These are phyloP conservation scores for Nothocercus julius DNA, from an alignment of 2,113 vertebrate species.

Conservation along the genomic window DNA sequence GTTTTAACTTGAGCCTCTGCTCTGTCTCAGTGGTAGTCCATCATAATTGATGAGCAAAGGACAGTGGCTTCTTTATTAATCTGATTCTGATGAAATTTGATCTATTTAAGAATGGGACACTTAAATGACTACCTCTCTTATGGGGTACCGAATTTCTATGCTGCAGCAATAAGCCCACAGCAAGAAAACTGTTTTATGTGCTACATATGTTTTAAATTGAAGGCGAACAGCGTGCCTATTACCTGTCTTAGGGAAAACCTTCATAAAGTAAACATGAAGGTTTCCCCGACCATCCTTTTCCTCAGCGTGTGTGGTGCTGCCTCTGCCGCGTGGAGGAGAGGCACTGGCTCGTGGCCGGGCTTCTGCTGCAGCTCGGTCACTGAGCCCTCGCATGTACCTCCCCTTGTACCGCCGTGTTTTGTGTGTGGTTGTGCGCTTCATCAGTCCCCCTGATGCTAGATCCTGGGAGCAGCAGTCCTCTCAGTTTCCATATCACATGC, in stretches of 20 bases:
- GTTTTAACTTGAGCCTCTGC: neutral
- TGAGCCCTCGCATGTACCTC: neutral
- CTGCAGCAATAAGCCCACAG: neutral
- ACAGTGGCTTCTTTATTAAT: neutral
- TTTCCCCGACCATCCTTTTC: too few relatives aligned
- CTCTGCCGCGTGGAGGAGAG: fast-evolving
- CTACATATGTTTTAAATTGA: neutral
- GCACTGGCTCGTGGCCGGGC: fast-evolving
- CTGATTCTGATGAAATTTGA: neutral
- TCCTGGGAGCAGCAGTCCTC: neutral
- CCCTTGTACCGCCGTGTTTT: neutral
- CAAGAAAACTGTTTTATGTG: neutral
- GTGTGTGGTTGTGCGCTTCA: neutral
- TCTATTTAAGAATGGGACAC: neutral
- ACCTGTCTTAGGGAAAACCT: neutral
- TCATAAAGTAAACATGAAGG: neutral
- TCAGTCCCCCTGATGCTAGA: neutral
- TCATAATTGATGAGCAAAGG: neutral
- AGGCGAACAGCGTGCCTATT: neutral
- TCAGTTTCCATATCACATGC: neutral
- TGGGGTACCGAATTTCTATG: neutral
- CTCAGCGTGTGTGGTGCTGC: neutral
- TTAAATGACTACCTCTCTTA: neutral
- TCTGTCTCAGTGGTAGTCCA: neutral
- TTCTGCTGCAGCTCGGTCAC: neutral